These are phyloP conservation scores for Agonopterix arenella DNA, from an alignment of 2,888 invertebrate genomes.

Conservation along the genomic window DNA sequence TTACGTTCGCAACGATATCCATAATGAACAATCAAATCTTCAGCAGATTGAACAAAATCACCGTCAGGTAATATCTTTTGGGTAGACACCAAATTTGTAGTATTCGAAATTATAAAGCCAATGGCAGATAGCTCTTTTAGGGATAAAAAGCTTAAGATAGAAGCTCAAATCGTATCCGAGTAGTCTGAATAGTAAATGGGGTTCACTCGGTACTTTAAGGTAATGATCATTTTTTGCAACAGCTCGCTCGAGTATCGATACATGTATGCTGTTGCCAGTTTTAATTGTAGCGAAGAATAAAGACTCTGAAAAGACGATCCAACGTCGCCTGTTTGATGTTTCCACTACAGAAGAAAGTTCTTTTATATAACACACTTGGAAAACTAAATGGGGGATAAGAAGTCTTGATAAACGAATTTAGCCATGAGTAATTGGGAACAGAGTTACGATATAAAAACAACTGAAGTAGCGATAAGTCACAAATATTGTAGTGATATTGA, in stretches of 20 bases:
- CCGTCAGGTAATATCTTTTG: slow-evolving; percentile 67
- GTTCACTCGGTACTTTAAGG: slow-evolving; percentile 75
- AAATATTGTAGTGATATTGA: background rate
- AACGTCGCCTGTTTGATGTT: slow-evolving; percentile 1
- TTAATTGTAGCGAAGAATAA: slow-evolving; percentile 38
- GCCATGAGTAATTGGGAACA: slow-evolving; percentile 51
- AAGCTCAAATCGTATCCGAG: slow-evolving; percentile 78
- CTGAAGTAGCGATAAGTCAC: background rate
- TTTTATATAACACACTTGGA: slow-evolving; percentile 23
- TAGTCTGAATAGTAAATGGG: slow-evolving; percentile 83
- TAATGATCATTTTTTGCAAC: slow-evolving; percentile 70
- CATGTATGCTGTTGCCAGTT: slow-evolving; percentile 60
- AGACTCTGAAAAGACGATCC: slow-evolving; percentile 9
- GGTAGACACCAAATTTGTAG: slow-evolving; percentile 65
- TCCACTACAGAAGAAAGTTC: slow-evolving; percentile 9
- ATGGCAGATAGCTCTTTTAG: slow-evolving; percentile 48
- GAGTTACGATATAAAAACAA: slow-evolving; percentile 11
- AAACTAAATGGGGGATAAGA: slow-evolving; percentile 57
- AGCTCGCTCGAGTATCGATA: slow-evolving; percentile 51
- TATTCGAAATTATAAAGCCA: slow-evolving; percentile 71
- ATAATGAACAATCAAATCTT: slow-evolving; percentile 46
- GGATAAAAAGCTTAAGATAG: slow-evolving; percentile 38
- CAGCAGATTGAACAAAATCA: slow-evolving; percentile 14
- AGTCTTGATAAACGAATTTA: slow-evolving; percentile 62
- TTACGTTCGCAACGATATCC: slow-evolving; percentile 78